A percentile compares a stretch with the other conserved stretches of the same genome.
phyloP scores from a whole-genome alignment of 1,140 invertebrate species.

The Mizuhopecten yessoensis region DNA sequence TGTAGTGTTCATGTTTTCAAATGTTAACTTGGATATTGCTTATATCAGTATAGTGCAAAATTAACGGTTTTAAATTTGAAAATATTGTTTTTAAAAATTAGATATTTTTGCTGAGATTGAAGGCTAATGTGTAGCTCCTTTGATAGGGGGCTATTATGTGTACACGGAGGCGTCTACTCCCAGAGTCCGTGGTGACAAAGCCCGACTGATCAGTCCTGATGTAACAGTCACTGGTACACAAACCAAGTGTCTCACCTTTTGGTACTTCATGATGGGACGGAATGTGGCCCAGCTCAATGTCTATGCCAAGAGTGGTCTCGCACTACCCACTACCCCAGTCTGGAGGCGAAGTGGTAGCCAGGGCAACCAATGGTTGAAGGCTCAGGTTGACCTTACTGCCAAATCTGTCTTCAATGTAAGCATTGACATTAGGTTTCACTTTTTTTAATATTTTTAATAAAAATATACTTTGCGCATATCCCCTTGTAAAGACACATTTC shows the following conservation, averaged over 20 bases:
- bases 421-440: too few species aligned
- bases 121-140: neutral
- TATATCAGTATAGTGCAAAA: too few species aligned
- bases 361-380: constrained; percentile 69
- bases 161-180: constrained; percentile 77
- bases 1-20: too few species aligned
- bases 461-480: too few species aligned
- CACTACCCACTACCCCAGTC: constrained; percentile 56
- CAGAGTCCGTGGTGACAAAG: constrained; percentile 67
- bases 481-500: too few species aligned
- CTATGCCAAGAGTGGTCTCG: constrained; percentile 69
- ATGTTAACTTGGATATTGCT: too few species aligned
- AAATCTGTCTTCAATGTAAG: constrained; percentile 67
- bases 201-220: constrained; percentile 71
- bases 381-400: constrained; percentile 59
- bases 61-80: too few species aligned
- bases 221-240: constrained; percentile 59
- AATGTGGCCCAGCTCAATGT: constrained; percentile 74
- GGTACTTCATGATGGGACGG: constrained; percentile 90
- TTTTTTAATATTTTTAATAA: too few species aligned
- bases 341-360: constrained; percentile 69
- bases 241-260: constrained; percentile 85
- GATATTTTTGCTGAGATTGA: neutral
- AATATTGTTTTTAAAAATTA: too few species aligned
- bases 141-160: constrained; percentile 74